Conservation (phyloP, 2,113 vertebrate species). For the Festucalex cinctus region DNA sequence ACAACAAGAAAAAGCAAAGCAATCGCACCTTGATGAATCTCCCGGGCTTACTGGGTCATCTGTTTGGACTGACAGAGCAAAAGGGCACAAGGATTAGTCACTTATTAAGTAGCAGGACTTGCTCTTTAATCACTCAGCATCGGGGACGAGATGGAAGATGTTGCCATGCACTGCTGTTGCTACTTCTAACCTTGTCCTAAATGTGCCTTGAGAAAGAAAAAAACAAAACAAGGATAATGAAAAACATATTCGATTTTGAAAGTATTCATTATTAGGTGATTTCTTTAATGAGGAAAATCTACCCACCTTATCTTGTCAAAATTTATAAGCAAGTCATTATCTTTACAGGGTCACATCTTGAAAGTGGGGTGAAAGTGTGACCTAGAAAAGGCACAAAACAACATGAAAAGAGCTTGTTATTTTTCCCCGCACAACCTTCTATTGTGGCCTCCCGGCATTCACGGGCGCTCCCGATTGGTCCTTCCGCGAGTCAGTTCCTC, state of each 20-base stretch:
- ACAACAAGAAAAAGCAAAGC: neutral
- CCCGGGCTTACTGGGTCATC: constrained; percentile 40
- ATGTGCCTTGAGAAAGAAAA: constrained; percentile 1
- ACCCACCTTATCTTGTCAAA: constrained; percentile 3
- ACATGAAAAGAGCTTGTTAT: constrained; percentile 6
- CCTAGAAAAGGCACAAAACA: constrained; percentile 5
- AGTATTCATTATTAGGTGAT: neutral
- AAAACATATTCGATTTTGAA: neutral
- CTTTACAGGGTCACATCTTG: neutral
- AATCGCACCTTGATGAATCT: constrained; percentile 40
- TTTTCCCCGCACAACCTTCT: neutral
- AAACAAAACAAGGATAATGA: neutral
- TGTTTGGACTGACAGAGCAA: constrained; percentile 53
- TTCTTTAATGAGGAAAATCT: neutral
- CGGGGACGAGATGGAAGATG: constrained; percentile 28
- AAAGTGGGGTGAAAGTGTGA: constrained; percentile 4
- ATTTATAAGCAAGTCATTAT: constrained; percentile 17
- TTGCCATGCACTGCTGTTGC: neutral
- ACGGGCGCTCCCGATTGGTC: constrained; percentile 6
- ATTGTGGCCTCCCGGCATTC: neutral
- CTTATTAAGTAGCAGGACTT: constrained; percentile 47
- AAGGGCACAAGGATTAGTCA: constrained; percentile 56
- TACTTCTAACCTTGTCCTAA: neutral
- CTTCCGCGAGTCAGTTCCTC: constrained; percentile 5
- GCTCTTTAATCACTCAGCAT: constrained; percentile 52